A percentile compares a stretch with the other conserved stretches of the same genome.
phyloP scores from a whole-genome alignment of 2,113 vertebrate species.

The Phaethornis superciliosus region DNA sequence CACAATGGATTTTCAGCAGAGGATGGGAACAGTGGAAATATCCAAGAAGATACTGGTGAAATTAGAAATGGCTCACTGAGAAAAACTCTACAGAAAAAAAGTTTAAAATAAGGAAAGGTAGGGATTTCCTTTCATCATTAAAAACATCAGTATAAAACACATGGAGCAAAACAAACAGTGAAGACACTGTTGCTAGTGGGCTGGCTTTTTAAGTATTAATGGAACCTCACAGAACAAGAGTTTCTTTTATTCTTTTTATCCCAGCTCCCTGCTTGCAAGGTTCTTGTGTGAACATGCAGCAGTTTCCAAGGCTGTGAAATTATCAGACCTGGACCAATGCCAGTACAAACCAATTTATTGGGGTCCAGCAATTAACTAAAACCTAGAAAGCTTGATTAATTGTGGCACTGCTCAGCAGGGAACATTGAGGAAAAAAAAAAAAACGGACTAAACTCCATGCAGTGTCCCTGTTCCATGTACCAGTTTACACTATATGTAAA shows the following conservation, averaged over 20 bases:
- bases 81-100: background rate
- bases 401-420: slow-evolving; percentile 78
- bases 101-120: background rate
- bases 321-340: slow-evolving; percentile 79
- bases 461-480: slow-evolving; percentile 55
- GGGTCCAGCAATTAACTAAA: slow-evolving; percentile 82
- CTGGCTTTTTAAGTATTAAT: slow-evolving; percentile 53
- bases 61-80: background rate
- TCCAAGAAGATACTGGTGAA: background rate
- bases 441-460: slow-evolving; percentile 58
- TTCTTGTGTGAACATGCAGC: slow-evolving; percentile 79
- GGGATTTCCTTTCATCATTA: slow-evolving; percentile 1
- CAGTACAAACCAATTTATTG: slow-evolving; percentile 83
- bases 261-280: slow-evolving; percentile 61
- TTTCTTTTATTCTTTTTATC: slow-evolving; percentile 74
- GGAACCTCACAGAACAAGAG: slow-evolving; percentile 74
- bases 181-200: slow-evolving; percentile 49
- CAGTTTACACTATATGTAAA: slow-evolving; percentile 49
- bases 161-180: slow-evolving; percentile 43
- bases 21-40: background rate
- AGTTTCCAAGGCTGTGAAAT: slow-evolving; percentile 80
- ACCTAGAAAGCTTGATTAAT: slow-evolving; percentile 84
- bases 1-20: background rate
- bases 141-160: slow-evolving; percentile 8
- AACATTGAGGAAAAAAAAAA: slow-evolving; percentile 27